Evolutionary conservation across 1,140 invertebrate genomes (phyloP).

Genomic region (Drosophila athabasca): DNA sequence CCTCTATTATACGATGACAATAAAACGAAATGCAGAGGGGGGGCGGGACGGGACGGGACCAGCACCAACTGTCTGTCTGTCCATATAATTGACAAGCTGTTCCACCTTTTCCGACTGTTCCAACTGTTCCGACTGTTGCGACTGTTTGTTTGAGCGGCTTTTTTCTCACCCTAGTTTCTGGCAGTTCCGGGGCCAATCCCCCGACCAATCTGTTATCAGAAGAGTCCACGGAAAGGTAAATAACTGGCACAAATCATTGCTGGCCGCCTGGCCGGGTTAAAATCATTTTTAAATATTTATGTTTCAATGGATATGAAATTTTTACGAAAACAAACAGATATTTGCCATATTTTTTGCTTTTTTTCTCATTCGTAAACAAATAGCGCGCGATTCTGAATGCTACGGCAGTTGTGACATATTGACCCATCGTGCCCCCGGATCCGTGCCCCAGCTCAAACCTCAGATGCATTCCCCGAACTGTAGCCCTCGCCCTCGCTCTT

Average conservation of each 20-base stretch:
- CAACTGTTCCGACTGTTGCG: conserved; percentile 3
- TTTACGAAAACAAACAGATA: conserved; percentile 30
- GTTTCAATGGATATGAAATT: conserved; percentile 73
- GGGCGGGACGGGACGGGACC: conserved; percentile 13
- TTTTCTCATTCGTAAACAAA: conserved; percentile 48
- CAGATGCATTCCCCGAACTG: neutral
- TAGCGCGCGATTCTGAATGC: conserved; percentile 39
- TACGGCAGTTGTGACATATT: conserved; percentile 69
- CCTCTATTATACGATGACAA: conserved; percentile 67
- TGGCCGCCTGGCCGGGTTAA: conserved; percentile 43
- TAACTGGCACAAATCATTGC: conserved; percentile 68
- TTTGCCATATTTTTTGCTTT: conserved; percentile 50
- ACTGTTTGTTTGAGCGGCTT: conserved; percentile 73
- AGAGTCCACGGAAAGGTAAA: conserved; percentile 21
- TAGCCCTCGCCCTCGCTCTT: conserved; percentile 3
- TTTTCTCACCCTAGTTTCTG: conserved; percentile 74
- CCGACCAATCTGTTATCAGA: conserved; percentile 72
- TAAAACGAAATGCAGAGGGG: conserved; percentile 57
- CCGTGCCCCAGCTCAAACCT: conserved; percentile 3
- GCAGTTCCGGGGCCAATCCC: conserved; percentile 48
- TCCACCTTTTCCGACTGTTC: conserved; percentile 11
- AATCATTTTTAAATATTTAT: conserved; percentile 79
- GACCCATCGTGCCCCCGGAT: conserved; percentile 45
- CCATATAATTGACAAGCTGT: conserved; percentile 55
- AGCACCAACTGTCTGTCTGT: conserved; percentile 37